Conservation (phyloP, 2,113 vertebrate genomes). For the Raja brachyura region DNA sequence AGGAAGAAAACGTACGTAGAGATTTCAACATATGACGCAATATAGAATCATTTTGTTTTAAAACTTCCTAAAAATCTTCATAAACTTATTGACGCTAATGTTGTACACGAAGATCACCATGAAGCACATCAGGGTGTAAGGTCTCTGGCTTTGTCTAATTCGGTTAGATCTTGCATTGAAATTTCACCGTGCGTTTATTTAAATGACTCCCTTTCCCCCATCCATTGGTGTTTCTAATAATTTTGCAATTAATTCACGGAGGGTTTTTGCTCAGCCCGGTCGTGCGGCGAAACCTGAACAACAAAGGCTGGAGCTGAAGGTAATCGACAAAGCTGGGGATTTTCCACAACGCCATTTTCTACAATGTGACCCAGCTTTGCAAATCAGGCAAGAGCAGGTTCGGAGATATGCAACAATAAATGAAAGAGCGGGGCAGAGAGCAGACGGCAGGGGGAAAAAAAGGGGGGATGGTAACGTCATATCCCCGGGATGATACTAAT, state of each 20-base stretch:
- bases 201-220: neutral
- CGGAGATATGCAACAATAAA: neutral
- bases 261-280: neutral
- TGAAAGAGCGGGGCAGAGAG: neutral
- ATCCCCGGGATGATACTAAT: neutral
- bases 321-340: neutral
- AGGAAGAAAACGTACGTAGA: neutral
- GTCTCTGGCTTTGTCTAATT: neutral
- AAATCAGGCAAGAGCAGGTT: neutral
- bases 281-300: slow-evolving; percentile 17
- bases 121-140: neutral
- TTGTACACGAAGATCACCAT: neutral
- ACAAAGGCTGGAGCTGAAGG: slow-evolving; percentile 24
- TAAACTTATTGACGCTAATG: neutral
- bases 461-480: neutral
- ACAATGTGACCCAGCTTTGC: slow-evolving; percentile 24
- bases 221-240: slow-evolving; percentile 19
- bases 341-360: slow-evolving; percentile 31
- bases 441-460: neutral
- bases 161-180: neutral
- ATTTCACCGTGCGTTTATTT: neutral
- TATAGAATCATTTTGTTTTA: neutral
- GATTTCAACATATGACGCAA: neutral
- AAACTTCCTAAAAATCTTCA: neutral
- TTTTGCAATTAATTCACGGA: slow-evolving; percentile 17